Evolutionary conservation across 2,113 vertebrate genomes (phyloP).

Genomic region (Lepus americanus): DNA sequence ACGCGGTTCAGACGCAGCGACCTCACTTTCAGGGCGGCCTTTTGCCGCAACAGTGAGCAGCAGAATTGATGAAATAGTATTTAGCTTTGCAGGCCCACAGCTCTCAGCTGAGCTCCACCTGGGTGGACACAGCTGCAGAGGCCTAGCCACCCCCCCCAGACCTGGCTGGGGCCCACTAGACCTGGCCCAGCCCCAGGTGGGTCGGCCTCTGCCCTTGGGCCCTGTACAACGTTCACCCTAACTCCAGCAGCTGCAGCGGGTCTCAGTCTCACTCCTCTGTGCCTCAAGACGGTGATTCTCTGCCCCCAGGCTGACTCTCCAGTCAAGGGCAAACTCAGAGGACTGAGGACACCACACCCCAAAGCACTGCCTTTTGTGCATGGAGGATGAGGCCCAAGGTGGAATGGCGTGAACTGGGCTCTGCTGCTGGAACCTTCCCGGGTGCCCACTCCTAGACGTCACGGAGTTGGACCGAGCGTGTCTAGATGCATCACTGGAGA

Average conservation of each 20-base stretch:
- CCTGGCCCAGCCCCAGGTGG: too few species aligned
- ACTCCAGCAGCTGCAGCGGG: too few species aligned
- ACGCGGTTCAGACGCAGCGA: accelerated
- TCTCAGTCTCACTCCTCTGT: too few species aligned
- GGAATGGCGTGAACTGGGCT: background rate
- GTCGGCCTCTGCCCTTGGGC: too few species aligned
- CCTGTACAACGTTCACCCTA: too few species aligned
- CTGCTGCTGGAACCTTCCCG: too few species aligned
- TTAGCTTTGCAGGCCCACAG: background rate
- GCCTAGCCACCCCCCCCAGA: too few species aligned
- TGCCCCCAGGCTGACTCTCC: too few species aligned
- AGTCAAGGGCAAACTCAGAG: too few species aligned
- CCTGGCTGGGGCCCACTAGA: too few species aligned
- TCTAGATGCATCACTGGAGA: background rate
- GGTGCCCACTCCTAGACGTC: accelerated
- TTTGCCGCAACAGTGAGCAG: background rate
- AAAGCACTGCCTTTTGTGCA: accelerated
- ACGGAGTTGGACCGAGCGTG: background rate
- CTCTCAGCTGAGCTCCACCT: background rate
- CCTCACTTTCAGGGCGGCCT: background rate
- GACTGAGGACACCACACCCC: background rate
- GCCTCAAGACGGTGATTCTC: background rate
- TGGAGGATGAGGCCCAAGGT: accelerated
- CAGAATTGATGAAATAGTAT: background rate
- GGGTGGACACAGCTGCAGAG: too few species aligned